A percentile compares a stretch with the other conserved stretches of the same genome.
Evolutionary conservation across 2,888 invertebrate genomes (phyloP).

Genomic region (Chalcis sispes): DNA sequence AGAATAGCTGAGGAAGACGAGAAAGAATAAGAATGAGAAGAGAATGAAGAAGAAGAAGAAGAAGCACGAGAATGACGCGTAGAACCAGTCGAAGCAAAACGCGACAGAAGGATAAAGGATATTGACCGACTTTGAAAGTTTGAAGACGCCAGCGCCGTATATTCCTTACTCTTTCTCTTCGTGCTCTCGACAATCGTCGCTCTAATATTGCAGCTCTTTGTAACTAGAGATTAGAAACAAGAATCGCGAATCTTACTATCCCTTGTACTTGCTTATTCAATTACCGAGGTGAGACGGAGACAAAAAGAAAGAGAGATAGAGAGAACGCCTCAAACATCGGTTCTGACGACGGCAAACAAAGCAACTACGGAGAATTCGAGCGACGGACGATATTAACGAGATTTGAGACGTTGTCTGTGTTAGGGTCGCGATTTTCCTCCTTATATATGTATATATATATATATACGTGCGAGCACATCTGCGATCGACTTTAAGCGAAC

Average conservation of each 20-base stretch:
- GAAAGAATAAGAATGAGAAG: background rate
- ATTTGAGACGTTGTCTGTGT: constrained; percentile 11
- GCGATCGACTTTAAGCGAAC: too few relatives aligned
- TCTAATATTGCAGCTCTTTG: constrained; percentile 3
- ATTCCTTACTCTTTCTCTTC: constrained; percentile 13
- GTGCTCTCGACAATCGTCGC: constrained; percentile 5
- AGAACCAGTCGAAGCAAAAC: background rate
- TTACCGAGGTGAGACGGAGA: constrained; percentile 10
- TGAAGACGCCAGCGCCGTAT: background rate
- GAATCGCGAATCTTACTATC: constrained; percentile 41
- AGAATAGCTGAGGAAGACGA: background rate
- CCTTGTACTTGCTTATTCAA: constrained; percentile 49
- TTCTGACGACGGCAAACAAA: too few relatives aligned
- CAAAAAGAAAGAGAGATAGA: background rate
- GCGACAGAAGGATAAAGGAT: background rate
- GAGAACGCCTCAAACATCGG: constrained; percentile 4
- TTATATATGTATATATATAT: too few relatives aligned
- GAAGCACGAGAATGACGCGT: background rate
- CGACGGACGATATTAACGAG: too few relatives aligned
- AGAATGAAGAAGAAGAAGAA: background rate
- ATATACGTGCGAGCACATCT: too few relatives aligned
- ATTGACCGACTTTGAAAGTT: constrained; percentile 48
- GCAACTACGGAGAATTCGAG: too few relatives aligned
- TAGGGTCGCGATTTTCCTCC: too few relatives aligned
- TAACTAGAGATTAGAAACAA: constrained; percentile 55